Evolutionary conservation across 2,888 invertebrate genomes (phyloP), one percentile per base, ranked within the genome.

Genomic region (Pelosia muscerda): DNA sequence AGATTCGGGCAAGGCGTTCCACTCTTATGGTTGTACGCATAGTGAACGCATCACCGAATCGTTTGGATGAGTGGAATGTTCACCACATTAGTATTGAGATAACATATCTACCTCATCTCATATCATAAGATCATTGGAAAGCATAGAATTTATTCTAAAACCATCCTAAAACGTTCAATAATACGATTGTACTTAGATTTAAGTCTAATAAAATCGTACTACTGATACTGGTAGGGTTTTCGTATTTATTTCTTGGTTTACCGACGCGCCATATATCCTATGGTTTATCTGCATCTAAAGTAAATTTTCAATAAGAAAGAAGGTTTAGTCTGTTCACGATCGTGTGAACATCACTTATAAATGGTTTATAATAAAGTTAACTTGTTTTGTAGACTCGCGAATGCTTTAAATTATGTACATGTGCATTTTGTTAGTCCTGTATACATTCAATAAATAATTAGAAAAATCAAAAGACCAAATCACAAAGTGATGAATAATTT

Each of bases 401-500:
- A 84, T 81, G 87, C 88, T 90, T 90, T 88, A 87, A 85, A 86
- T 84, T 83, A 83, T 85, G 87, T 86, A 88, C 84, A 84, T 89
- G 84, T 91, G 88, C 88, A 91, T 92, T 92, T 90, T 90, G 84
- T 89, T 91, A 88, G 86, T 88, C 84, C 83, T 88, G 79, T 88
- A 86, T 84, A 84, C 81, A 84, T 84, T 81, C 78, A 66, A n/a
- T 69, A 65, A 74, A 75, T 76, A 80, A 81, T 84, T 82, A 84
- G 79, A 83, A 73, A 77, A 85, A 83, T 83, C 81, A 90, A 91
- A 90, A 92, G 91, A 92, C 92, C 92, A 92, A 92, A 91, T 94
- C 94, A 94, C 94, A 81, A 91, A 94, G 95, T 95, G 95, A 93
- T 92, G 83, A 88, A 88, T 87, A 77, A 87, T 86, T 88, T n/a